A percentile compares a stretch with the other conserved stretches of the same genome.
Conservation (phyloP, 2,797 vertebrate genomes). For the Acrocephalus scirpaceus region DNA sequence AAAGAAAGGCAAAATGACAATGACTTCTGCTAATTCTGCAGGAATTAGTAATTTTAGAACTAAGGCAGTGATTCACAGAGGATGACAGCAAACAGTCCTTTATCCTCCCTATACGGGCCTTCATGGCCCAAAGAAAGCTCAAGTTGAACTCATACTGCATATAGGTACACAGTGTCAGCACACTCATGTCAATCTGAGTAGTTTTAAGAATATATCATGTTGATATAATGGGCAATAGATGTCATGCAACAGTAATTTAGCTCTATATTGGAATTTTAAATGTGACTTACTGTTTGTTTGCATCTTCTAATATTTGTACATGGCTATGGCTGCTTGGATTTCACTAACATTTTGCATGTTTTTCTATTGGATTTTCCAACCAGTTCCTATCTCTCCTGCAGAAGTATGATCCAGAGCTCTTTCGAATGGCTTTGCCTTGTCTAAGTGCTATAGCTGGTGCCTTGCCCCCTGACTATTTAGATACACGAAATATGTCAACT, state of each 20-base stretch:
- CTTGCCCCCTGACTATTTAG: slow-evolving; percentile 94
- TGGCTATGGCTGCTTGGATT: slow-evolving; percentile 7
- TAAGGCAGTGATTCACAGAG: not conserved
- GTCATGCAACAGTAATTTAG: not conserved
- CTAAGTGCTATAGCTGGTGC: slow-evolving; percentile 96
- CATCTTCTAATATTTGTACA: slow-evolving; percentile 23
- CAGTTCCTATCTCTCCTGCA: slow-evolving; percentile 80
- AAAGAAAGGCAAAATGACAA: not conserved
- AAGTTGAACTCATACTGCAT: not conserved
- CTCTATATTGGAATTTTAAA: not conserved
- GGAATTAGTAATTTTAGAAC: not conserved
- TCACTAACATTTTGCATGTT: slow-evolving; percentile 71
- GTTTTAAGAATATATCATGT: not conserved
- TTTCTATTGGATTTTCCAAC: slow-evolving; percentile 75
- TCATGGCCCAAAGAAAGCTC: not conserved
- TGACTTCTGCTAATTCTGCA: not conserved
- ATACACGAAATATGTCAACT: slow-evolving; percentile 84
- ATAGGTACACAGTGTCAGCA: not conserved
- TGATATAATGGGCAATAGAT: not conserved
- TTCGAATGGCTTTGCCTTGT: slow-evolving; percentile 98
- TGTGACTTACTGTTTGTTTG: slow-evolving; percentile 6
- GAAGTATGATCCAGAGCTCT: slow-evolving; percentile 96
- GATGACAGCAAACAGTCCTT: not conserved
- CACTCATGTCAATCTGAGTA: not conserved
- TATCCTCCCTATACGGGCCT: not conserved